These are phyloP conservation scores for Phenganax stokvisi DNA, from an alignment of 92 coral and sea anemone species.

Conservation along the genomic window DNA sequence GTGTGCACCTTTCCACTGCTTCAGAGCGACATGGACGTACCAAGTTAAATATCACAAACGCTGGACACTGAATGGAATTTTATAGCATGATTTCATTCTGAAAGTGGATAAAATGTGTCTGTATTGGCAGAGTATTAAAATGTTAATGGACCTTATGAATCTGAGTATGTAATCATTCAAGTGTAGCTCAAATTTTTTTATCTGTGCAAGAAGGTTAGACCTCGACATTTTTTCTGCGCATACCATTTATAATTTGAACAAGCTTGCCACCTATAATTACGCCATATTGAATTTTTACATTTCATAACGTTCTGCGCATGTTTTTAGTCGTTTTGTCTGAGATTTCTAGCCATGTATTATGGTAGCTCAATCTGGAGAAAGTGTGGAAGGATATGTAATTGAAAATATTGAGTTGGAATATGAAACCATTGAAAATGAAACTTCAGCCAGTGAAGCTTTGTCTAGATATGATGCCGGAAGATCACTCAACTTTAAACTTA, in stretches of 20 bases:
- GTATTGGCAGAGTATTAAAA: not conserved
- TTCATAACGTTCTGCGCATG: slow-evolving; percentile 5
- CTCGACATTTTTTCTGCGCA: not conserved
- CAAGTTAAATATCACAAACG: not conserved
- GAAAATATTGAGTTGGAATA: no score
- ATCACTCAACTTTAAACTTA: no score
- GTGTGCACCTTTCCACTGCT: not conserved
- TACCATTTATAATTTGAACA: slow-evolving; percentile 1
- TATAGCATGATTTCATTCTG: not conserved
- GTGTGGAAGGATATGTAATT: no score
- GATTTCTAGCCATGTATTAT: slow-evolving; percentile 31
- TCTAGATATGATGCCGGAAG: no score
- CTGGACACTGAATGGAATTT: not conserved
- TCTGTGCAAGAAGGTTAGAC: slow-evolving; percentile 3
- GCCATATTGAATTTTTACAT: slow-evolving; percentile 4
- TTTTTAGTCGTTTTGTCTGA: slow-evolving; percentile 36
- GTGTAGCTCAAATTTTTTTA: not conserved
- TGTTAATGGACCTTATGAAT: not conserved
- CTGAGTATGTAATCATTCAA: not conserved
- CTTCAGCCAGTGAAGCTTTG: no score
- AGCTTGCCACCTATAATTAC: not conserved
- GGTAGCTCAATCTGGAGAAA: no score
- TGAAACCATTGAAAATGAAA: no score
- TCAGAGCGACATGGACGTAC: not conserved
- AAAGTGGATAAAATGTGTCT: not conserved